A percentile compares a stretch with the other conserved stretches of the same genome.
Conservation (phyloP, 2,797 vertebrate species). For the Acipenser oxyrinchus region DNA sequence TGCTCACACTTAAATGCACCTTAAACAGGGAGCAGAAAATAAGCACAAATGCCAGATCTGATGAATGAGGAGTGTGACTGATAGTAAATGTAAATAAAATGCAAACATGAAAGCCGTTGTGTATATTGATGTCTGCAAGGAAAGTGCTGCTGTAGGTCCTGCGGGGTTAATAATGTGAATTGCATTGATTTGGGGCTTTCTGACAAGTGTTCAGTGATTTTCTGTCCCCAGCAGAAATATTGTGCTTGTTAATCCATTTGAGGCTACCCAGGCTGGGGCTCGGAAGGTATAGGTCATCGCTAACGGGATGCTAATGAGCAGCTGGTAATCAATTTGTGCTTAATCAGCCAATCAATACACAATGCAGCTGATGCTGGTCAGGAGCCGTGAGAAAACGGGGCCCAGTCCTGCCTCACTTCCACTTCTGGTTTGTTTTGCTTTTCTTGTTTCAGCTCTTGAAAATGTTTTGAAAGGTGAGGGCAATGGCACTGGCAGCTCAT, state of each 20-base stretch:
- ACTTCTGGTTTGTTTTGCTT: conserved; percentile 7
- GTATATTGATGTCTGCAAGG: conserved; percentile 16
- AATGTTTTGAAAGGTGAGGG: neutral
- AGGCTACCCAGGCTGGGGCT: conserved; percentile 40
- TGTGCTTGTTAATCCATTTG: conserved; percentile 59
- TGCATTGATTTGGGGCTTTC: conserved; percentile 39
- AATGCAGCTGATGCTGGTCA: conserved; percentile 34
- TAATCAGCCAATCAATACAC: conserved; percentile 73
- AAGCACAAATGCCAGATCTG: conserved; percentile 17
- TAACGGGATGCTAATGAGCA: conserved; percentile 79
- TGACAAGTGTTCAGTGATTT: conserved; percentile 57
- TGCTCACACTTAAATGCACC: neutral
- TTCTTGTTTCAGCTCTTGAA: conserved; percentile 6
- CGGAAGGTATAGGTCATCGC: conserved; percentile 46
- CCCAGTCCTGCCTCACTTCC: conserved; percentile 42
- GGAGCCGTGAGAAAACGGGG: conserved; percentile 60
- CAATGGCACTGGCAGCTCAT: neutral
- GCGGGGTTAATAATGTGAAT: conserved; percentile 47
- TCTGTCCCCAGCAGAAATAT: conserved; percentile 44
- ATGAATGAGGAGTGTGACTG: conserved; percentile 18
- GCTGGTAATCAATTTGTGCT: conserved; percentile 70
- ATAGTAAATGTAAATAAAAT: conserved; percentile 39
- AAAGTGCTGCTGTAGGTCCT: conserved; percentile 22
- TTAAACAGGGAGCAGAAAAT: neutral
- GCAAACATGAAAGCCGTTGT: conserved; percentile 27